Conservation (phyloP, 2,797 vertebrate species). For the Podargus strigoides region DNA sequence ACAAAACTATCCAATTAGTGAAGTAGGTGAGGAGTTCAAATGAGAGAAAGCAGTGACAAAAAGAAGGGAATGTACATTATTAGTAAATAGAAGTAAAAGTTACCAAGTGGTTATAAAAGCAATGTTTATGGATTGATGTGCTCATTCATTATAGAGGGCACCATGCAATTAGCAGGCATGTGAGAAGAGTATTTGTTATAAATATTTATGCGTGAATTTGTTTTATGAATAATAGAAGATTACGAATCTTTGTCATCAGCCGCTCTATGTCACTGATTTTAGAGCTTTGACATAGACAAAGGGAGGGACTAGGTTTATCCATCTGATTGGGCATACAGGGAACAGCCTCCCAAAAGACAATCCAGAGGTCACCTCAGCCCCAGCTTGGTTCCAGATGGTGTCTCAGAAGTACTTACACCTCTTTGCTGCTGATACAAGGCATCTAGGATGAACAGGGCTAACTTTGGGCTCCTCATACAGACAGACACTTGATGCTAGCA, state of each 20-base stretch:
- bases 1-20: neutral
- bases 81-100: neutral
- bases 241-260: neutral
- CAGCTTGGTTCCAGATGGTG: neutral
- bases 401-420: neutral
- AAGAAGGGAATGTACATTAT: neutral
- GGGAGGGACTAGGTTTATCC: neutral
- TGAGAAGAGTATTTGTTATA: neutral
- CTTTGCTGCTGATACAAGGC: neutral
- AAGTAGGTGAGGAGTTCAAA: neutral
- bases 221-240: neutral
- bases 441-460: neutral
- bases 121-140: neutral
- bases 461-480: neutral
- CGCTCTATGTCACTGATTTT: neutral
- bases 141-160: neutral
- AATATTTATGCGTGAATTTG: constrained; percentile 11
- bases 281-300: neutral
- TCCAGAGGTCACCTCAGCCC: neutral
- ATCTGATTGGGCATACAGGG: neutral
- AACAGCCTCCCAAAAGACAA: neutral
- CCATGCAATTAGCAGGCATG: neutral
- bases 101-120: neutral
- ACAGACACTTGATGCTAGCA: neutral
- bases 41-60: neutral